A percentile compares a stretch with the other conserved stretches of the same genome.
Conservation (phyloP, 2,113 vertebrate species). For the Xyliphius kryptos region DNA sequence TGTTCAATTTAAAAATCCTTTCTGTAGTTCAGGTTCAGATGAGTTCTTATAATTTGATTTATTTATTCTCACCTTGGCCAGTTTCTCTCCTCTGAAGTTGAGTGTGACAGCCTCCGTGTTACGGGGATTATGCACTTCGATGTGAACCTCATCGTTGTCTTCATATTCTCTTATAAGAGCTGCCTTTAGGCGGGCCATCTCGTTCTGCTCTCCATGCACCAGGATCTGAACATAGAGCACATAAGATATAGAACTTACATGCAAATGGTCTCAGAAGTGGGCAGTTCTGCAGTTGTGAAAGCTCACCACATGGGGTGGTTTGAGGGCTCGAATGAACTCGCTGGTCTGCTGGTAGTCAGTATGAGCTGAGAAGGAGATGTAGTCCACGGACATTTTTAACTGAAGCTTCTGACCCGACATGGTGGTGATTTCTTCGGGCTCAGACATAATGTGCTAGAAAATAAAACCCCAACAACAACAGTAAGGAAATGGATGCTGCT, state of each 20-base stretch:
- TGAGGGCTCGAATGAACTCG: constrained; percentile 95
- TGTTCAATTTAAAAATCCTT: too few relatives aligned
- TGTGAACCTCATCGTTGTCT: constrained; percentile 93
- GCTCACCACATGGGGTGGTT: constrained; percentile 93
- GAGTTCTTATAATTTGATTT: too few relatives aligned
- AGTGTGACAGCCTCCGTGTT: constrained; percentile 95
- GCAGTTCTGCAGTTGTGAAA: neutral
- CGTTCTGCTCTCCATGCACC: constrained; percentile 96
- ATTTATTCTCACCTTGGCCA: constrained; percentile 90
- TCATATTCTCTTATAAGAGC: constrained; percentile 94
- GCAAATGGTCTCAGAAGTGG: too few relatives aligned
- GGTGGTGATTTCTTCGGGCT: constrained; percentile 96
- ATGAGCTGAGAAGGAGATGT: constrained; percentile 98
- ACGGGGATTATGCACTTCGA: constrained; percentile 93
- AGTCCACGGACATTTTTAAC: constrained; percentile 99
- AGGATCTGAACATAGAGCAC: constrained; percentile 71
- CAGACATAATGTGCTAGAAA: constrained; percentile 99
- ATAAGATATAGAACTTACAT: too few relatives aligned
- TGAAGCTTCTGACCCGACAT: constrained; percentile 98
- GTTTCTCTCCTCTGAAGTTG: constrained; percentile 95
- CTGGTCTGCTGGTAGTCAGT: constrained; percentile 98
- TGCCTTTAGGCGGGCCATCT: constrained; percentile 96
- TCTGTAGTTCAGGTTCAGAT: too few relatives aligned
- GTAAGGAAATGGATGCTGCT: too few relatives aligned
- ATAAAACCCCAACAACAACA: too few relatives aligned